Base-by-base conservation (phyloP, 2,797 vertebrate genomes). In the Cottoperca gobio region DNA sequence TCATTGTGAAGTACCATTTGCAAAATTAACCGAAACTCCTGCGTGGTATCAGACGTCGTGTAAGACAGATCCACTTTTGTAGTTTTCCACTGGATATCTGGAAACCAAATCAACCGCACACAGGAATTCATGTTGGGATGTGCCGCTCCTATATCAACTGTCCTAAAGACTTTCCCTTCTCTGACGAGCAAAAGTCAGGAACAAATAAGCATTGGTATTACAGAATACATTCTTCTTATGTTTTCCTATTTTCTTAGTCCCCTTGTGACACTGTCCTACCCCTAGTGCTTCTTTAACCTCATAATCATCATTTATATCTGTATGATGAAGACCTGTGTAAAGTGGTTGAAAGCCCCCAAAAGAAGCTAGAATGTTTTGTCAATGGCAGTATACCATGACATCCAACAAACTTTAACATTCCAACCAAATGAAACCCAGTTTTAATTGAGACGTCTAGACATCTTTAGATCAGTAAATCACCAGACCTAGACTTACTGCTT, bases 1-100 rank as follows among this genome's bases (percentile, higher is more conserved):
- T 23, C 39, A 10, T 37, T 42, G 33, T 8, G 33, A 74, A 39
- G 26, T 3, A 26, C 28, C 28, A 24, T 55, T 28, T 12, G 35
- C 33, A 58, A 73, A 73, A 45, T 42, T 5, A 52, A 62, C 59
- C 23, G 8, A 5, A 69, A 58, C 16, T 7, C 0, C 46, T 57
- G 50, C 65, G 55, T 16, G 45, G 46, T 46, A 21, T 71, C 37
- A 43, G 0, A 37, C 55, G 5, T 40, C 52, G 43, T n/a, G 43
- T 35, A 17, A 70, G 53, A 68, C 67, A 59, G 33, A 53, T n/a
- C 17, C 19, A 55, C 53, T 65, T 68, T 66, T 17, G 81, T 79
- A 60, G 72, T 85, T 85, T 53, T 21, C 66, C 35, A 17, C 16
- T 31, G 50, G 35, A 17, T 45, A 26, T 77, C 10, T 61, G 2